Conservation (phyloP, 2,888 invertebrate species). For the Lithophane ornitopus region DNA sequence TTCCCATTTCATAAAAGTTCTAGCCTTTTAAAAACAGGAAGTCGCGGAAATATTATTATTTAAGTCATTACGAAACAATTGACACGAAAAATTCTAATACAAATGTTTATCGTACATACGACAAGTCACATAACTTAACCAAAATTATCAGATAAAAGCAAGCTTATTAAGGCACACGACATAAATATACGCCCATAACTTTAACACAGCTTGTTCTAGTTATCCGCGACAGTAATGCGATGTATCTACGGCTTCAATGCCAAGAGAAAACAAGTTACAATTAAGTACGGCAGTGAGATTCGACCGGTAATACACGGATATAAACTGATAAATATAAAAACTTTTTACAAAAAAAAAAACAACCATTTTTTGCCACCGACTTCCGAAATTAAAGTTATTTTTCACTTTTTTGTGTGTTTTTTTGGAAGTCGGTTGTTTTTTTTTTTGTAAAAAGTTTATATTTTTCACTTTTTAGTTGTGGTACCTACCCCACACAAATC, state of each 20-base stretch:
- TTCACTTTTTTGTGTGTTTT: no score
- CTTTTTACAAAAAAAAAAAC: no score
- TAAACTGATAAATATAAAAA: constrained; percentile 14
- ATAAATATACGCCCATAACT: constrained; percentile 1
- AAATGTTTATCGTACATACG: not conserved
- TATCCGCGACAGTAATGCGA: constrained; percentile 51
- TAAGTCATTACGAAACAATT: constrained; percentile 4
- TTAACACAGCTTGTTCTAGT: constrained; percentile 48
- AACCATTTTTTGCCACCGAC: no score
- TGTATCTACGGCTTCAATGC: constrained; percentile 47
- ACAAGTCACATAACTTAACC: not conserved
- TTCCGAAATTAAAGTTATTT: no score
- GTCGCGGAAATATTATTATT: not conserved
- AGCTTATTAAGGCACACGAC: constrained; percentile 14
- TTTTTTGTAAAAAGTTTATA: no score
- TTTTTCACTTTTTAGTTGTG: no score
- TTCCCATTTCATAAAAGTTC: not conserved
- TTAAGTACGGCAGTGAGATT: constrained; percentile 44
- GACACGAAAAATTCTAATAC: not conserved
- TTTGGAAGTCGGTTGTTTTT: no score
- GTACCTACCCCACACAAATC: no score
- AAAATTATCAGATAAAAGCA: constrained; percentile 13
- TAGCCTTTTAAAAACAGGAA: not conserved
- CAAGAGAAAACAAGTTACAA: constrained; percentile 49
- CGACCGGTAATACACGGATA: constrained; percentile 40